Evolutionary conservation across 2,797 vertebrate genomes (phyloP).

Genomic region (Hoplostethus mediterraneus): DNA sequence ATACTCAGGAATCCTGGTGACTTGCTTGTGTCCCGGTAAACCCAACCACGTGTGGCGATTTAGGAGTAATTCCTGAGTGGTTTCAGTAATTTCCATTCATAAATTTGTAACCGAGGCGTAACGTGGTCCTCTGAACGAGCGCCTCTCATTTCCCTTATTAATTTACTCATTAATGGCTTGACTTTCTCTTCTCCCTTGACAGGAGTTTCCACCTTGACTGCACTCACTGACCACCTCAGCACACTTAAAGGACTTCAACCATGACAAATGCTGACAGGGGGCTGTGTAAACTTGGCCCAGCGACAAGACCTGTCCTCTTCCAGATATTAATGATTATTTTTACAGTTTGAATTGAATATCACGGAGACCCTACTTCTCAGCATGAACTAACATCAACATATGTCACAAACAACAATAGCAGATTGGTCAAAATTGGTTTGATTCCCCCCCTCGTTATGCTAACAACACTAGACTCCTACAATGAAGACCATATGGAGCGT

Average conservation of each 20-base stretch:
- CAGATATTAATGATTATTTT: slow-evolving; percentile 30
- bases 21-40: slow-evolving; percentile 60
- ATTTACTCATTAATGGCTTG: slow-evolving; percentile 68
- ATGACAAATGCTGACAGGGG: slow-evolving; percentile 62
- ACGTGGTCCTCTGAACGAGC: slow-evolving; percentile 45
- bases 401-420: slow-evolving; percentile 64
- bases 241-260: slow-evolving; percentile 56
- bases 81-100: slow-evolving; percentile 59
- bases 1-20: slow-evolving; percentile 48
- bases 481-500: slow-evolving; percentile 62
- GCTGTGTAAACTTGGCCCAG: slow-evolving; percentile 31
- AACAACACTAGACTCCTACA: slow-evolving; percentile 47
- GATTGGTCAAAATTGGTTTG: slow-evolving; percentile 49
- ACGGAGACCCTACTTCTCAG: slow-evolving; percentile 40
- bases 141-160: slow-evolving; percentile 65
- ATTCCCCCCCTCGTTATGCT: slow-evolving; percentile 68
- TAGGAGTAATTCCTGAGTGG: slow-evolving; percentile 45
- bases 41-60: slow-evolving; percentile 49
- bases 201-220: slow-evolving; percentile 48
- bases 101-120: slow-evolving; percentile 46
- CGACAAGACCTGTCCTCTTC: slow-evolving; percentile 30
- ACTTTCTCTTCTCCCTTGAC: slow-evolving; percentile 23
- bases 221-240: slow-evolving; percentile 56
- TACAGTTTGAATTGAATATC: slow-evolving; percentile 22
- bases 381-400: slow-evolving; percentile 38